Conservation (phyloP, 2,113 vertebrate species). For the Carettochelys insculpta region DNA sequence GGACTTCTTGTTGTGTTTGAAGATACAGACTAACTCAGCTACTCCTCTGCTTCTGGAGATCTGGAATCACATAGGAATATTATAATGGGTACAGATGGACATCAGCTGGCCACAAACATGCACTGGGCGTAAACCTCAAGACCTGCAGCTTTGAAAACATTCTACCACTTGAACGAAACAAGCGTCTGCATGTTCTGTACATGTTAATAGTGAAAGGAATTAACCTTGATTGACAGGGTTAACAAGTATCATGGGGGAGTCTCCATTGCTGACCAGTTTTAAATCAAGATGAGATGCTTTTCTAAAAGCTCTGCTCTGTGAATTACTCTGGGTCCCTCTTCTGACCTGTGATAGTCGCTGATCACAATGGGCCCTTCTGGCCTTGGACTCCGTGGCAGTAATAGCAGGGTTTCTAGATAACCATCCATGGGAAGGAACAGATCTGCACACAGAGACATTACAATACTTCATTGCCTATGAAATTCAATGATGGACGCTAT, state of each 20-base stretch:
- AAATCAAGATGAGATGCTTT: not conserved
- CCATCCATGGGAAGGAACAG: accelerated
- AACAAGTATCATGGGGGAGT: not conserved
- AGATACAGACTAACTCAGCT: too few relatives aligned
- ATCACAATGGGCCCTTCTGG: not conserved
- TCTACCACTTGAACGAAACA: not conserved
- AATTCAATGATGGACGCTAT: accelerated
- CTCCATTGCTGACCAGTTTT: not conserved
- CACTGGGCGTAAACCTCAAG: accelerated
- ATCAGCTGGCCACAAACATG: not conserved
- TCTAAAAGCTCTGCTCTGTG: not conserved
- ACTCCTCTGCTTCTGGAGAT: too few relatives aligned
- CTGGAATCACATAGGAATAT: not conserved
- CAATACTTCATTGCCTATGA: not conserved
- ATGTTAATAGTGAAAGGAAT: not conserved
- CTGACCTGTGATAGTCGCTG: not conserved
- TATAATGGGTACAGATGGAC: not conserved
- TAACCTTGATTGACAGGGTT: not conserved
- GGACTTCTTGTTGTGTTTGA: too few relatives aligned
- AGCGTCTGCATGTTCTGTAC: not conserved
- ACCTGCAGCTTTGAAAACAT: not conserved
- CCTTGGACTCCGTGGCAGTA: accelerated
- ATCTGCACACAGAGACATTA: accelerated
- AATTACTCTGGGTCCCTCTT: not conserved
- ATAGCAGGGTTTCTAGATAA: not conserved